A percentile compares a stretch with the other conserved stretches of the same genome.
Conservation (phyloP, 2,888 invertebrate species). For the Coelopa pilipes region DNA sequence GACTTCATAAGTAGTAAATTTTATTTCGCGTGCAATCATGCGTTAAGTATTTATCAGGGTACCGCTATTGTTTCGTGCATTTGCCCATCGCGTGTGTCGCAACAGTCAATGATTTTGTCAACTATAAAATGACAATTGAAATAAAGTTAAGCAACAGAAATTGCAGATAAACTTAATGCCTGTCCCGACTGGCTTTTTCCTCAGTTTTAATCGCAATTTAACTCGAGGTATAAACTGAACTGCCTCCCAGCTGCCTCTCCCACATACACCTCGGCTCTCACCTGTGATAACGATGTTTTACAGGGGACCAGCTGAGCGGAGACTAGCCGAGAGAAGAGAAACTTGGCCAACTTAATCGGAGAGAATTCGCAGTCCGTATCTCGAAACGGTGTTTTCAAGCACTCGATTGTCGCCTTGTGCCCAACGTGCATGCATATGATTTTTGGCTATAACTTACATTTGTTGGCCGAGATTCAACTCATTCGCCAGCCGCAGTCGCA, state of each 20-base stretch:
- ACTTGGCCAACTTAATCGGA: slow-evolving; percentile 1
- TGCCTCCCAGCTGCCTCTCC: too few species aligned
- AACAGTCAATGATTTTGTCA: background rate
- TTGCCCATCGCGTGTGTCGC: background rate
- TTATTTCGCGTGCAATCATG: too few species aligned
- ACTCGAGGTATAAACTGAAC: too few species aligned
- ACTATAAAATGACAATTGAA: slow-evolving; percentile 12
- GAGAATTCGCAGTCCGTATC: slow-evolving; percentile 5
- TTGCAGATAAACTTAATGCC: too few species aligned
- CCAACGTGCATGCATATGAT: background rate
- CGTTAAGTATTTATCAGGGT: too few species aligned
- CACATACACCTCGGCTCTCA: too few species aligned
- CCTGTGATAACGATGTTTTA: too few species aligned
- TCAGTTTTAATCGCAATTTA: too few species aligned
- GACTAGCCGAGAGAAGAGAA: background rate
- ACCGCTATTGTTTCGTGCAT: background rate
- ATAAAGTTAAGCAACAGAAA: background rate
- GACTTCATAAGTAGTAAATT: too few species aligned
- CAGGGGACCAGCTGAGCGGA: background rate
- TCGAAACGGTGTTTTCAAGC: background rate
- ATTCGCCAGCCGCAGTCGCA: slow-evolving; percentile 34
- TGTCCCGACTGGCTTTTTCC: too few species aligned
- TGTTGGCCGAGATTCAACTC: slow-evolving; percentile 29
- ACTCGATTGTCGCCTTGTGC: background rate
- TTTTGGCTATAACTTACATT: slow-evolving; percentile 39